These are phyloP conservation scores for Eutolmus rufibarbis DNA, from an alignment of 2,888 invertebrate genomes.

Conservation along the genomic window DNA sequence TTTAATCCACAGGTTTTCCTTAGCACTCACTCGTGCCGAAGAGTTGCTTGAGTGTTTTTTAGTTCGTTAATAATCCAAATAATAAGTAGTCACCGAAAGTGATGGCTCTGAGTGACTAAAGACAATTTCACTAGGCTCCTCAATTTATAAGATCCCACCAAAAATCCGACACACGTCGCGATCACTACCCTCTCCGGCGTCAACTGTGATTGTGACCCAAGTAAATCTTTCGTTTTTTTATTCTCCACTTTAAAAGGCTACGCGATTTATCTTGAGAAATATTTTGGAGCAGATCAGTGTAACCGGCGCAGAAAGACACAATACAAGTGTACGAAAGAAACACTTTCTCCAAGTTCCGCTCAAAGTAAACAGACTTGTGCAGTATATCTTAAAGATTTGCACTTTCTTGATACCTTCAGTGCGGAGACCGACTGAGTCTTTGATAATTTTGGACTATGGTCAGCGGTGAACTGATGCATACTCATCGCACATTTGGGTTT, in stretches of 20 bases:
- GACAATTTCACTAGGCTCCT: conserved; percentile 26
- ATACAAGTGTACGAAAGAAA: background rate
- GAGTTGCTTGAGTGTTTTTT: background rate
- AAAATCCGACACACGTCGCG: background rate
- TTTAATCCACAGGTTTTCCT: conserved; percentile 37
- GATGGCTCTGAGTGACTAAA: conserved; percentile 24
- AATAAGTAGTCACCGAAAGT: background rate
- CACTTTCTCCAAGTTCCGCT: conserved; percentile 24
- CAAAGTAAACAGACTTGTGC: background rate
- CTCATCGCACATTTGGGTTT: background rate
- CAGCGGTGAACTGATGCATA: background rate
- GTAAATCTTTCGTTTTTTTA: background rate
- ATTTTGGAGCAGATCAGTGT: conserved; percentile 19
- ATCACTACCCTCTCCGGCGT: conserved; percentile 17
- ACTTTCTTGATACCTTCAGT: conserved; percentile 1
- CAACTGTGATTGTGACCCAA: background rate
- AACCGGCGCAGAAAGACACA: background rate
- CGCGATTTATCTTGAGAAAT: conserved; percentile 15
- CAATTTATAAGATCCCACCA: conserved; percentile 44
- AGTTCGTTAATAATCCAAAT: background rate
- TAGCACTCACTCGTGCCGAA: background rate
- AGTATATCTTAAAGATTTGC: conserved; percentile 12
- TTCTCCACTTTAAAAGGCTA: background rate
- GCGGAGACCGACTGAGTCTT: background rate
- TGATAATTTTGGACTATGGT: background rate